Conservation (phyloP, 2,888 invertebrate species). For the Selenia dentaria region DNA sequence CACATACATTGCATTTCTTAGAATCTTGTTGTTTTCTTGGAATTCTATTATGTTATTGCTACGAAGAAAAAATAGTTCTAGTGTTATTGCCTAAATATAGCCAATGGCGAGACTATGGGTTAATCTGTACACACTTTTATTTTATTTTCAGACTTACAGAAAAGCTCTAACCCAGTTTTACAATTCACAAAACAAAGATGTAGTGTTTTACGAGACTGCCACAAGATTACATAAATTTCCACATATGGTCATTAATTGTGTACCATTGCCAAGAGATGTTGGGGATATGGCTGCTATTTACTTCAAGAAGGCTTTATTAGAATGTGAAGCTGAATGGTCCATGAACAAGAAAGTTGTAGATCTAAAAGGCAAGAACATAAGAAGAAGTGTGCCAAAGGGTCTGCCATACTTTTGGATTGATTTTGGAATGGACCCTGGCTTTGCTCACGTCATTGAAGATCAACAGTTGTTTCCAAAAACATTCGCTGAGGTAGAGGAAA, state of each 20-base stretch:
- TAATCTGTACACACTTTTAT: too few relatives aligned
- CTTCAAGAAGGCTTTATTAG: constrained; percentile 98
- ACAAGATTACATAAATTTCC: constrained; percentile 89
- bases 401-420: constrained; percentile 97
- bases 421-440: constrained; percentile 96
- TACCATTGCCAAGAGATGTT: constrained; percentile 92
- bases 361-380: constrained; percentile 87
- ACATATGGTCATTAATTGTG: constrained; percentile 95
- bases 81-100: too few relatives aligned
- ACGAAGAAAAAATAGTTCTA: too few relatives aligned
- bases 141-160: constrained; percentile 89
- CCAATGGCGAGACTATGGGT: too few relatives aligned
- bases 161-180: constrained; percentile 92
- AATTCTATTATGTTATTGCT: too few relatives aligned
- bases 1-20: too few relatives aligned
- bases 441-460: constrained; percentile 98
- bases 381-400: constrained; percentile 94
- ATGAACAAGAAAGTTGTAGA: constrained; percentile 93
- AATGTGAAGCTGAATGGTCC: constrained; percentile 98
- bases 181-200: constrained; percentile 88
- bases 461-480: constrained; percentile 92
- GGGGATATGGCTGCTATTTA: constrained; percentile 97
- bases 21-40: too few relatives aligned
- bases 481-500: constrained; percentile 95
- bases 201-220: constrained; percentile 96